These are phyloP conservation scores for Drosophila rellima DNA, from an alignment of 2,888 invertebrate genomes.

Conservation along the genomic window DNA sequence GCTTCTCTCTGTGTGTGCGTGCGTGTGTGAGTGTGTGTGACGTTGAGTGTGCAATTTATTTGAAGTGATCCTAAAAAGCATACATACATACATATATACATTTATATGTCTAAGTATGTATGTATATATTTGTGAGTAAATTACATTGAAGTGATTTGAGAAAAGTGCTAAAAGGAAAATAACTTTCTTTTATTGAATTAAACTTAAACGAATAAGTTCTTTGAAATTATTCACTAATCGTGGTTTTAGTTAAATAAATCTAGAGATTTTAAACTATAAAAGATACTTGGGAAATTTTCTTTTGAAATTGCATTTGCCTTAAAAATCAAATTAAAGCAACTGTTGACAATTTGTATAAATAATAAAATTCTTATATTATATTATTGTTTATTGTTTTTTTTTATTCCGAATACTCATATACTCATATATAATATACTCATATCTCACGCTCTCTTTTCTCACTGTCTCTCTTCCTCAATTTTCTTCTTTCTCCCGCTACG, in stretches of 20 bases:
- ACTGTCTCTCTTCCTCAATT: background rate
- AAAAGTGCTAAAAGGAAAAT: background rate
- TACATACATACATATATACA: constrained; percentile 17
- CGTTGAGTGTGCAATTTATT: constrained; percentile 76
- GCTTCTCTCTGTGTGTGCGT: constrained; percentile 15
- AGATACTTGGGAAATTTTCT: no score
- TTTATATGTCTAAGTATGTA: background rate
- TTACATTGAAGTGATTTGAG: constrained; percentile 12
- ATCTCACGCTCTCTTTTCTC: background rate
- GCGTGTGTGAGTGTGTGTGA: constrained; percentile 21
- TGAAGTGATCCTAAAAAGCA: constrained; percentile 66
- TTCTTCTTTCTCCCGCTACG: background rate
- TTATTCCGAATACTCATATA: no score
- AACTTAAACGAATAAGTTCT: no score
- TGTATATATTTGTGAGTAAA: constrained; percentile 7
- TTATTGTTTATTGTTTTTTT: no score
- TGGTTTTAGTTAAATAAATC: no score
- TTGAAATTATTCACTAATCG: background rate
- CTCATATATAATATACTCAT: no score
- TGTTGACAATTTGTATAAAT: no score
- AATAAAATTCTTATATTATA: no score
- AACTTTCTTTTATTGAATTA: background rate
- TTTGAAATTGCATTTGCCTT: no score
- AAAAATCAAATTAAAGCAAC: no score
- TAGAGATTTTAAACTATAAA: no score